Conservation (phyloP, 2,888 invertebrate genomes). For the Carpatolechia fugitivella region DNA sequence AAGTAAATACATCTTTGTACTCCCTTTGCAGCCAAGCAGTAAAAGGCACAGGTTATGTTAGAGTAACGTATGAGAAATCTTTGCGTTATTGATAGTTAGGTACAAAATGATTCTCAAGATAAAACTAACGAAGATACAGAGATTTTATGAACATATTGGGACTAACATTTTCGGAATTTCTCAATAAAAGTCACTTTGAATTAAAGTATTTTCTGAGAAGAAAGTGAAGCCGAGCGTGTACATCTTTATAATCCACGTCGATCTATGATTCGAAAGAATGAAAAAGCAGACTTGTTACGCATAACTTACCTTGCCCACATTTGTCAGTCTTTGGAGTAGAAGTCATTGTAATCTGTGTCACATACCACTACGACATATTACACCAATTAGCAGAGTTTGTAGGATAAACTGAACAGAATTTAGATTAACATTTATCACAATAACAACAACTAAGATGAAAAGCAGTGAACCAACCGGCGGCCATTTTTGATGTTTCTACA, state of each 20-base stretch:
- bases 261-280: constrained; percentile 8
- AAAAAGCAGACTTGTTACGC: constrained; percentile 36
- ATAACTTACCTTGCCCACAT: constrained; percentile 70
- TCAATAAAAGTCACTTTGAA: neutral
- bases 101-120: too few relatives aligned
- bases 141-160: too few relatives aligned
- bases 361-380: constrained; percentile 64
- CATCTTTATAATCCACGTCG: neutral
- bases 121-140: too few relatives aligned
- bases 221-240: constrained; percentile 6
- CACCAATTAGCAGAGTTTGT: constrained; percentile 37
- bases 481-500: constrained; percentile 59
- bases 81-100: too few relatives aligned
- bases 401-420: constrained; percentile 32
- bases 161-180: neutral
- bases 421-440: constrained; percentile 45
- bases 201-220: neutral
- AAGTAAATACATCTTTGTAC: too few relatives aligned
- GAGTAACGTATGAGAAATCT: too few relatives aligned
- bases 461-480: constrained; percentile 62
- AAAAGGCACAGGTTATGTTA: too few relatives aligned
- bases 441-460: constrained; percentile 48
- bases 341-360: constrained; percentile 59
- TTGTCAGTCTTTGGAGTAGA: constrained; percentile 76
- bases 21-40: too few relatives aligned